Conservation (phyloP, 1,140 invertebrate species). For the Cheumatopsyche charites region DNA sequence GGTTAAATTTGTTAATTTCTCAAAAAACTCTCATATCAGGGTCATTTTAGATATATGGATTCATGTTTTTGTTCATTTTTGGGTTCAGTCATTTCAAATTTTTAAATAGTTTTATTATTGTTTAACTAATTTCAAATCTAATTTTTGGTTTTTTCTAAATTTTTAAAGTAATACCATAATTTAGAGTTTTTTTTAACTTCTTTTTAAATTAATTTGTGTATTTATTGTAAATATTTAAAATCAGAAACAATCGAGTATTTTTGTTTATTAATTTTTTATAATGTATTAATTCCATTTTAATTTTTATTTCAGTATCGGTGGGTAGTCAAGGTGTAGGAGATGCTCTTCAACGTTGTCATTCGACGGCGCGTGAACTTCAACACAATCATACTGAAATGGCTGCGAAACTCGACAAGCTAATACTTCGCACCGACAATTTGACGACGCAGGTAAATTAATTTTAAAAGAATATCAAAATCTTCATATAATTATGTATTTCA, state of each 20-base stretch:
- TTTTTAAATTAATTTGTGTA: no score
- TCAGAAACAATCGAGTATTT: no score
- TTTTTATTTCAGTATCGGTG: slow-evolving; percentile 63
- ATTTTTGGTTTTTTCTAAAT: no score
- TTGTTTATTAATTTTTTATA: no score
- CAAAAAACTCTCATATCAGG: slow-evolving; percentile 10
- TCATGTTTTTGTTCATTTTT: background rate
- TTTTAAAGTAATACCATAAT: no score
- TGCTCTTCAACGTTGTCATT: slow-evolving; percentile 69
- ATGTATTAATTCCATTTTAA: no score
- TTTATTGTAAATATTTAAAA: no score
- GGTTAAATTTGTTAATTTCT: no score
- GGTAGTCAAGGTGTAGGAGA: slow-evolving; percentile 69
- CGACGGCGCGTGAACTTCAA: slow-evolving; percentile 65
- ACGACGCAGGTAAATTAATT: slow-evolving; percentile 56
- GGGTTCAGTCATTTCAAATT: background rate
- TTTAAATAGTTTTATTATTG: background rate
- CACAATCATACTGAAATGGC: slow-evolving; percentile 67
- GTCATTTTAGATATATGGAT: slow-evolving; percentile 2
- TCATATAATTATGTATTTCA: background rate
- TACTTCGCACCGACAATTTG: slow-evolving; percentile 59
- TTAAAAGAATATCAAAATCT: no score
- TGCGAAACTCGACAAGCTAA: slow-evolving; percentile 58
- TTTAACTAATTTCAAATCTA: no score
- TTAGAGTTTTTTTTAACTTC: no score